phyloP scores from a whole-genome alignment of 2,797 vertebrate genomes.

The Sebastes minor region DNA sequence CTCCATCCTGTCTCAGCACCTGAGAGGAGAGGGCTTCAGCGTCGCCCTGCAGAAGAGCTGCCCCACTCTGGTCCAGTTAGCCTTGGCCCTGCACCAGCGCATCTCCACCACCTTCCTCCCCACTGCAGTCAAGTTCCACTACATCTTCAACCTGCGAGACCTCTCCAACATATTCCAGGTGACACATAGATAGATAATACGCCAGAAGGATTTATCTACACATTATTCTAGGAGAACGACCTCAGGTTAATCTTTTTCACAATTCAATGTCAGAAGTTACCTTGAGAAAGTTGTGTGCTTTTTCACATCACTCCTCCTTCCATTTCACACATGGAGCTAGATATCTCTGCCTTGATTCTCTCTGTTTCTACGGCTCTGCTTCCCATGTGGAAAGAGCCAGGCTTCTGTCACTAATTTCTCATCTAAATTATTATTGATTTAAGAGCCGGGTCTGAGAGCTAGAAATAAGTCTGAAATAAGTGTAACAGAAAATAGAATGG shows the following conservation, averaged over 20 bases:
- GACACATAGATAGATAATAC: not conserved
- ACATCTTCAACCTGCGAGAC: constrained; percentile 95
- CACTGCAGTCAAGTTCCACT: constrained; percentile 96
- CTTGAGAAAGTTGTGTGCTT: not conserved
- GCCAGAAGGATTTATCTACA: not conserved
- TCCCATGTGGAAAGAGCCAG: constrained; percentile 54
- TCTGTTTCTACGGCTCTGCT: constrained; percentile 42
- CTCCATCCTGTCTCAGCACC: constrained; percentile 89
- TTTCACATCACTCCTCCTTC: not conserved
- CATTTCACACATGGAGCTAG: constrained; percentile 2
- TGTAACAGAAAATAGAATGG: constrained; percentile 72
- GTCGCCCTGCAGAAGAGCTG: constrained; percentile 81
- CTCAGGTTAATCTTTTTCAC: constrained; percentile 22
- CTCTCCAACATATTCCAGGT: constrained; percentile 97
- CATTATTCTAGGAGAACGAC: not conserved
- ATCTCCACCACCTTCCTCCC: constrained; percentile 89
- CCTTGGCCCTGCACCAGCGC: constrained; percentile 87
- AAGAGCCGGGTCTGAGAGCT: constrained; percentile 57
- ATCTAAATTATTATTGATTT: constrained; percentile 83
- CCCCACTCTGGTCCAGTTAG: constrained; percentile 84
- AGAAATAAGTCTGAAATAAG: constrained; percentile 71
- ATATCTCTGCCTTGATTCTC: constrained; percentile 26
- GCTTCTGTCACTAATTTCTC: constrained; percentile 77
- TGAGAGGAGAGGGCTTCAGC: constrained; percentile 81
- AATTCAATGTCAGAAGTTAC: constrained; percentile 21